These are phyloP conservation scores for Hirtodrosophila confusa DNA, from an alignment of 2,888 invertebrate genomes.

Conservation along the genomic window DNA sequence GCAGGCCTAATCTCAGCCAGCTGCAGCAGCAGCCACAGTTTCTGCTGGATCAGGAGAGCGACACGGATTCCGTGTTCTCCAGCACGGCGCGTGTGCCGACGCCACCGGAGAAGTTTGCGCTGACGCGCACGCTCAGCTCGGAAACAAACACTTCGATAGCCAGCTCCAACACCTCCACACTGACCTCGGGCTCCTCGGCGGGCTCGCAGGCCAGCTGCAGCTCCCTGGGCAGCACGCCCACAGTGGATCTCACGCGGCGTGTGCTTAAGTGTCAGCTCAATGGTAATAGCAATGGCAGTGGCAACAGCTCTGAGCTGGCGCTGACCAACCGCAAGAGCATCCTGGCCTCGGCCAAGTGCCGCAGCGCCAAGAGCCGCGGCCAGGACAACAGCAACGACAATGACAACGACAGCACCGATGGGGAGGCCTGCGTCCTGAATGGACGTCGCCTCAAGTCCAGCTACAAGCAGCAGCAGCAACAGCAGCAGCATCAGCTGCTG, in stretches of 20 bases:
- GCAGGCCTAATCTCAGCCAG: constrained; percentile 38
- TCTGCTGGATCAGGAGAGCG: constrained; percentile 84
- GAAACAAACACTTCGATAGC: constrained; percentile 90
- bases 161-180: constrained; percentile 89
- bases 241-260: constrained; percentile 87
- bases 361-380: constrained; percentile 88
- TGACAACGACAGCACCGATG: constrained; percentile 86
- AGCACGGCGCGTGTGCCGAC: constrained; percentile 87
- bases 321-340: constrained; percentile 91
- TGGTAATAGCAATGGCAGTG: constrained; percentile 68
- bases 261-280: constrained; percentile 87
- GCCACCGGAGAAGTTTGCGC: constrained; percentile 86
- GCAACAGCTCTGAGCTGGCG: constrained; percentile 21
- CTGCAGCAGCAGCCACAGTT: constrained; percentile 17
- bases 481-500: constrained; percentile 54
- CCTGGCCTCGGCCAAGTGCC: constrained; percentile 92
- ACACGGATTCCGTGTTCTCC: constrained; percentile 95
- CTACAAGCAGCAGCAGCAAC: constrained; percentile 57
- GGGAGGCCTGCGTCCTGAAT: constrained; percentile 81
- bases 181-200: constrained; percentile 90
- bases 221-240: constrained; percentile 87
- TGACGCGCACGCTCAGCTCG: constrained; percentile 89
- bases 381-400: constrained; percentile 83
- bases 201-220: constrained; percentile 90
- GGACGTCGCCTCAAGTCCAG: constrained; percentile 82